Conservation (phyloP, 1,140 invertebrate species). For the Radopholus similis region DNA sequence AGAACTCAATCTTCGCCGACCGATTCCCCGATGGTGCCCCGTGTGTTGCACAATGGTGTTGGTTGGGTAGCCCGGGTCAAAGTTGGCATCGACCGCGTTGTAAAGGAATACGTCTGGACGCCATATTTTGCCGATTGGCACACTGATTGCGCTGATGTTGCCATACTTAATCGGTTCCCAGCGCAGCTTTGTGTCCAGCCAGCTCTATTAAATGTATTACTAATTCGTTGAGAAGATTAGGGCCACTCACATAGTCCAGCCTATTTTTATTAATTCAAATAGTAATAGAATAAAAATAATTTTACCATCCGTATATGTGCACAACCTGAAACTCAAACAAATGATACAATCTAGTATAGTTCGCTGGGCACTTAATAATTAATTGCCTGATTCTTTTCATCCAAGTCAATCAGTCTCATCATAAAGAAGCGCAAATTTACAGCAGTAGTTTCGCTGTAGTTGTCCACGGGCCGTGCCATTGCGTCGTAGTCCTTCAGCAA, state of each 20-base stretch:
- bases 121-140: slow-evolving; percentile 92
- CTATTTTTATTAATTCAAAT: too few relatives aligned
- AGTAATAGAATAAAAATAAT: slow-evolving; percentile 36
- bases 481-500: slow-evolving; percentile 76
- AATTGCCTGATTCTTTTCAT: slow-evolving; percentile 61
- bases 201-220: too few relatives aligned
- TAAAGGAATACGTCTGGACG: slow-evolving; percentile 77
- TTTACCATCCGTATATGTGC: slow-evolving; percentile 57
- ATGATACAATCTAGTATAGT: background rate
- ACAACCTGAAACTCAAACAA: slow-evolving; percentile 59
- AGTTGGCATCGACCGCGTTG: slow-evolving; percentile 54
- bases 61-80: slow-evolving; percentile 59
- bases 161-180: slow-evolving; percentile 95
- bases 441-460: slow-evolving; percentile 55
- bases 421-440: slow-evolving; percentile 56
- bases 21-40: too few relatives aligned
- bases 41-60: slow-evolving; percentile 50
- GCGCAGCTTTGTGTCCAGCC: slow-evolving; percentile 94
- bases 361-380: background rate
- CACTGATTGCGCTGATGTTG: slow-evolving; percentile 75
- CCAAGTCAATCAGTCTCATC: slow-evolving; percentile 99
- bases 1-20: too few relatives aligned
- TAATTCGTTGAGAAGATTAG: too few relatives aligned
- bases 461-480: slow-evolving; percentile 89
- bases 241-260: too few relatives aligned